Evolutionary conservation across 2,888 invertebrate genomes (phyloP), one percentile per base, ranked within the genome.

Genomic region (Erebia ligea): DNA sequence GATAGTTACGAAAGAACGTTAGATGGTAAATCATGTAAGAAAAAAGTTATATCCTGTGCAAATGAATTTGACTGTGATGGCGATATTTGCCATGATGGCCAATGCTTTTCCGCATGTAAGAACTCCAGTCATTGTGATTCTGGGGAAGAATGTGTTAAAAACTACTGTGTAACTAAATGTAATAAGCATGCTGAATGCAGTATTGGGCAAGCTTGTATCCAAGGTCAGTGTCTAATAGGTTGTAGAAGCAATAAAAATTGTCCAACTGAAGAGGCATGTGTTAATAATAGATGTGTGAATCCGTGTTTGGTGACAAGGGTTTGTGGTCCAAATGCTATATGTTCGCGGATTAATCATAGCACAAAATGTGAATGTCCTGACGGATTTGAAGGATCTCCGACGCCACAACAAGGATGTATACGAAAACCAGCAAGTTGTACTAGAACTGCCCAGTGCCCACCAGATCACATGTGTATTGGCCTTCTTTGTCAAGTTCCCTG

Each of bases 361-460:
- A 96, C 96, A 0, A 94, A 95, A 67, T 98, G 98, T 84, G 95
- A 95, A 74, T 98, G 98, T 81, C 98, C 98, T 0, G 92, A 95
- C 66, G 97, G 97, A 48, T 98, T 98, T 83, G 96, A 97, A 86
- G 97, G 97, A 1, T 97, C 97, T 82, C 98, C 98, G 17, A 96
- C 96, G 17, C 96, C 98, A 0, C 96, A 98, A 84, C 97, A 98
- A 88, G 98, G 98, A 6, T 98, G 98, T 83, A 96, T 98, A 8
- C 94, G 98, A 77, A 95, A 97, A 69, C 96, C 97, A n/a, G 93
- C 94, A 56, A 84, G 94, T 19, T 98, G 98, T 79, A 89, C 91
- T 52, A 94, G 94, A 72, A 94, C 95, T 52, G 94, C 94, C 64
- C 95, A 97, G 78, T 98, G 98, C 81, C 96, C 97, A 5, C 91